These are phyloP conservation scores for Thripadectes ignobilis DNA, from an alignment of 2,797 vertebrate genomes.

Conservation along the genomic window DNA sequence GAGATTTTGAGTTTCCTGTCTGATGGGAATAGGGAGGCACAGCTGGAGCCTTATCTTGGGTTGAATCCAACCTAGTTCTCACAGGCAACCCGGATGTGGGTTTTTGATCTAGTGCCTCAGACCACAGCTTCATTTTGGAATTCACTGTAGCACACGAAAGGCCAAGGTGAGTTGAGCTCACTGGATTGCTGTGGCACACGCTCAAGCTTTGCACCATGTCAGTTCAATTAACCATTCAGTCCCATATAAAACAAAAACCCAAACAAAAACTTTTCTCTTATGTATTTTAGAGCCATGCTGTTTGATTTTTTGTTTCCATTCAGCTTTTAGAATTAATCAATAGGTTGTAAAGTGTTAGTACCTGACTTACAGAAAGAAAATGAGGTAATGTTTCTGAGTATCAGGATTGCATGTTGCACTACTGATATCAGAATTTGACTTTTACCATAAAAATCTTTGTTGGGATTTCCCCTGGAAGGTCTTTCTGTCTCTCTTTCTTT, in stretches of 20 bases:
- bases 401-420: not conserved
- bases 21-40: not conserved
- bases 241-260: not conserved
- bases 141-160: not conserved
- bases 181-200: not conserved
- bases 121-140: not conserved
- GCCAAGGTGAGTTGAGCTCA: not conserved
- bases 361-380: not conserved
- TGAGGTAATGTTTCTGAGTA: not conserved
- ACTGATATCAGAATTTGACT: not conserved
- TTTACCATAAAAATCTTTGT: not conserved
- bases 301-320: not conserved
- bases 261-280: not conserved
- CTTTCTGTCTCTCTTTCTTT: not conserved
- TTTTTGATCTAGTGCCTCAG: not conserved
- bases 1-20: not conserved
- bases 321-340: not conserved
- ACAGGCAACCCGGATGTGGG: not conserved
- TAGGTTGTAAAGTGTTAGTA: not conserved
- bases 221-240: not conserved
- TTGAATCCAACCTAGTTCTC: not conserved
- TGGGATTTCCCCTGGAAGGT: not conserved
- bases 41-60: constrained; percentile 23
- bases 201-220: not conserved
- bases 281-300: not conserved